A percentile compares a stretch with the other conserved stretches of the same genome.
These are phyloP conservation scores for Oceanodroma leucorhoa DNA, from an alignment of 2,797 vertebrate species.

Conservation along the genomic window DNA sequence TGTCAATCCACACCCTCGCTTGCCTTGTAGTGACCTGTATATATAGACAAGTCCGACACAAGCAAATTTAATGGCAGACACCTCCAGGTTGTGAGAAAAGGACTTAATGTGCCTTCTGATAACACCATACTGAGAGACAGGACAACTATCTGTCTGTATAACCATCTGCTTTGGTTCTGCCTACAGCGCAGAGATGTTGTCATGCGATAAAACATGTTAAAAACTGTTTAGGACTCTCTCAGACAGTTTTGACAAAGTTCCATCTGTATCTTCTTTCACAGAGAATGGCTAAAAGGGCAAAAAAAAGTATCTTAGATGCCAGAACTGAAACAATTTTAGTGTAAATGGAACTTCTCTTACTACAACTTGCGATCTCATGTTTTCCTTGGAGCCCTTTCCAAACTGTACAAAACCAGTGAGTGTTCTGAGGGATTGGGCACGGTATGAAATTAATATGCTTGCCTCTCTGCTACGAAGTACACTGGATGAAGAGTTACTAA, in stretches of 20 bases:
- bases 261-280: neutral
- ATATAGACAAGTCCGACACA: neutral
- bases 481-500: neutral
- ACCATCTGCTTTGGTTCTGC: neutral
- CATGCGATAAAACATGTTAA: fast-evolving
- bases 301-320: neutral
- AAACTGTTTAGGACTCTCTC: neutral
- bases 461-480: neutral
- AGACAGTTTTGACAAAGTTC: neutral
- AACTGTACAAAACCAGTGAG: neutral
- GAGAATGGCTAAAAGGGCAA: neutral
- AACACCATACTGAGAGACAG: neutral
- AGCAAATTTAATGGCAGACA: neutral
- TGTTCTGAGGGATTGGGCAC: neutral
- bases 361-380: fast-evolving
- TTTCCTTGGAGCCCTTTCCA: neutral
- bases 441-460: neutral
- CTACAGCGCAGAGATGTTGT: neutral
- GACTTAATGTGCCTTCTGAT: neutral
- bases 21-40: neutral
- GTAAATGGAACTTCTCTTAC: neutral
- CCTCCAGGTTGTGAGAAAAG: neutral
- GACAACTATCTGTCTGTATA: neutral
- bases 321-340: neutral
- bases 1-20: neutral